A percentile compares a stretch with the other conserved stretches of the same genome.
phyloP scores from a whole-genome alignment of 2,888 invertebrate genomes.

The Frankliniella fusca region DNA sequence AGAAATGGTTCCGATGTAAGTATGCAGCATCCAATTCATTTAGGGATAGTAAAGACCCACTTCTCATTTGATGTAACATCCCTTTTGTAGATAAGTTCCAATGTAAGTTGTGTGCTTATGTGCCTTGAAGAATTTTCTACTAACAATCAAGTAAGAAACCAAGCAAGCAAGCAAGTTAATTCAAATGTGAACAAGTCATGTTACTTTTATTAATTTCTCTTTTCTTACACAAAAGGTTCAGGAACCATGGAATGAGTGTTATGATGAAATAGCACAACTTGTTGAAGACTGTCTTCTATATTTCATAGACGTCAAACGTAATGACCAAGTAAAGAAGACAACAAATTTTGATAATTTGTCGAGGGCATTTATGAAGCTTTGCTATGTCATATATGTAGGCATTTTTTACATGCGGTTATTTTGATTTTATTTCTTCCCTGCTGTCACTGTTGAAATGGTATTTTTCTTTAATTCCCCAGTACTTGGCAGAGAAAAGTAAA shows the following conservation, averaged over 20 bases:
- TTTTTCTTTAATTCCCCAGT: neutral
- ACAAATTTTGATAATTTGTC: neutral
- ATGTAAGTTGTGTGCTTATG: neutral
- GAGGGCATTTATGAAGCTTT: neutral
- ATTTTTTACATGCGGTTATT: neutral
- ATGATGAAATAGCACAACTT: neutral
- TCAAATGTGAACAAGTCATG: neutral
- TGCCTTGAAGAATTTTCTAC: neutral
- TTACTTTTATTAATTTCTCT: neutral
- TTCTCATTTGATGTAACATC: neutral
- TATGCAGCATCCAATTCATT: no score
- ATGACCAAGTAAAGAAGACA: neutral
- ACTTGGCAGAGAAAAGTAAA: neutral
- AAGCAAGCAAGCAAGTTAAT: neutral
- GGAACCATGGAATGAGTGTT: neutral
- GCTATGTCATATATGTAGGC: neutral
- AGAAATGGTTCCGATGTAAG: no score
- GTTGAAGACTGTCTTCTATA: neutral
- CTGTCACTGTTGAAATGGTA: neutral
- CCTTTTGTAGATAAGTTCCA: neutral
- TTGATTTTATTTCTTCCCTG: neutral
- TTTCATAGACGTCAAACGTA: neutral
- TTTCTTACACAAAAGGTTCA: neutral
- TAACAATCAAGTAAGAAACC: neutral
- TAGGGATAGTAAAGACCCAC: no score